Evolutionary conservation across 2,797 vertebrate genomes (phyloP), one percentile per base, ranked within the genome.

Genomic region (Antennarius maculatus): DNA sequence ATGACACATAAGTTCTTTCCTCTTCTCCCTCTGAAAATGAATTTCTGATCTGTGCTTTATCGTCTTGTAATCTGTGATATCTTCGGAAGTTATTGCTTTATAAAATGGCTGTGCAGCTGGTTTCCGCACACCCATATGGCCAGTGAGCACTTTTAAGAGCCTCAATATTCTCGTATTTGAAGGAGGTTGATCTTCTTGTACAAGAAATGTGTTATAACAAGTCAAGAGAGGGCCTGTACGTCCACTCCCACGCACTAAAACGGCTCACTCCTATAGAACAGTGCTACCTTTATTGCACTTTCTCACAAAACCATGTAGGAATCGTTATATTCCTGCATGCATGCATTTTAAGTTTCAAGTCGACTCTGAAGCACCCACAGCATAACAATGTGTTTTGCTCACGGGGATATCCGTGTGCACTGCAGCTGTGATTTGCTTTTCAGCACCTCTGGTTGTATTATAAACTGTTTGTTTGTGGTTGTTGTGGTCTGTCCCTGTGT

Each of bases 21-120:
- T 46, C 48, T 61, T 66, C 69, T 72, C 71, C 45, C 7, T 47
- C 66, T 48, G 73, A 69, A 85, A 87, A 88, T 81, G 60, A 76
- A 81, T 84, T 86, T 85, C 71, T 84, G 77, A 86, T 85, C 80
- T 53, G 66, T 10, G 72, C 83, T 89, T 89, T 84, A 91, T 84
- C 69, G 11, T 61, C 73, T 73, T 78, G 82, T 88, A 87, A 84
- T 81, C 72, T 76, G 65, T 58, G 82, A 84, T 84, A 72, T 72
- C 65, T 76, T 71, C 63, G 66, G 77, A 86, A 67, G 71, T 88
- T 87, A 88, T 88, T 84, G 82, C 80, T 70, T 76, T 77, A 67
- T 82, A 81, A 86, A 91, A 83, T 18, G 63, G 23, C 70, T 69
- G 74, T 76, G 83, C 87, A 85, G 85, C 75, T 76, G 86, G 61